Evolutionary conservation across 2,888 invertebrate genomes (phyloP), one percentile per base, ranked within the genome.

Genomic region (Pasiphila rectangulata): DNA sequence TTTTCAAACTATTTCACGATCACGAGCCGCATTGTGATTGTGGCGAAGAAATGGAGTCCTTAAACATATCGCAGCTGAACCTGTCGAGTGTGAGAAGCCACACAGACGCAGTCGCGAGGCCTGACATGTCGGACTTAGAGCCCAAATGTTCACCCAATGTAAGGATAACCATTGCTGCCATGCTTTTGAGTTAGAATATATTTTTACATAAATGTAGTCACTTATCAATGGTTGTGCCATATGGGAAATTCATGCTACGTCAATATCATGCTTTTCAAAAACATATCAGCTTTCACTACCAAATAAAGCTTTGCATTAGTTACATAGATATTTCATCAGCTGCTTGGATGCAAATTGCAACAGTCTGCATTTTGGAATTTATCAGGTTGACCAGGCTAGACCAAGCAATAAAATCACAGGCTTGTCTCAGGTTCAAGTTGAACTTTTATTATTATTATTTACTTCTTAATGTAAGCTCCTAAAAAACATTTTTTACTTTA

Each of bases 1-100:
- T 71, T 59, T 63, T 69, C 57, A 59, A 60, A 56, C 46, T 61
- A 63, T 64, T 70, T 67, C 59, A 58, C 65, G 59, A 67, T 68
- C 58, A 58, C 62, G 59, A 61, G n/a, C 56, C 52, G 60, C 58
- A 62, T 66, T 68, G 54, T 54, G 49, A 47, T 66, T 68, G 54
- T 54, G 49, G 46, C 37, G 53, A 63, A 59, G 64, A 64, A 64
- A 87, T 86, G 85, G 87, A 85, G 69, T 77, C 85, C 60, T 72
- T 86, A 59, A 84, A 87, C 61, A 84, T 86, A 75, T 83, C 85
- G 36, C 79, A 80, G 59, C 72, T 86, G 16, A 83, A 86, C 61
- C 68, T 87, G 50, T 81, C 80, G 41, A 83, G 82, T 64, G 80
- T 82, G 2, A 69, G 79, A 54, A 80, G 72, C 62, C 75, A 72